Percentiles rank a stretch among this genome's conserved stretches.
Evolutionary conservation across 2,888 invertebrate species (phyloP).

Genomic region (Hypselothyrea guttata): DNA sequence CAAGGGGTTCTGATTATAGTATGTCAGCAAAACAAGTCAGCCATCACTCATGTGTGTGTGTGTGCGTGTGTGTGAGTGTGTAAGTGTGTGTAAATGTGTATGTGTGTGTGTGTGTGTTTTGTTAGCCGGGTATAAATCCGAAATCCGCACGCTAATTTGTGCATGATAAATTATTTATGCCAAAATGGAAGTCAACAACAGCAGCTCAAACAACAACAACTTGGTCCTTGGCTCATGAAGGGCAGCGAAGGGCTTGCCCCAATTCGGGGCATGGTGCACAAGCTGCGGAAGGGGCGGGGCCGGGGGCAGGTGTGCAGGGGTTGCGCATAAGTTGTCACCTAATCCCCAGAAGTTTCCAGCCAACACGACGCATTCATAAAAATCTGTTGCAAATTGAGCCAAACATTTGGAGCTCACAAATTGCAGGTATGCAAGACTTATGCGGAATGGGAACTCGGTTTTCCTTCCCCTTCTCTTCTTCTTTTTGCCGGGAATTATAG

Average conservation of each 20-base stretch:
- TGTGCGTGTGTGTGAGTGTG: slow-evolving; percentile 31
- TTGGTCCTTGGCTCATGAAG: slow-evolving; percentile 29
- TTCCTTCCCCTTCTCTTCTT: too few species aligned
- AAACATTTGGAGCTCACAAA: slow-evolving; percentile 16
- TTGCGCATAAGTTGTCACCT: slow-evolving; percentile 22
- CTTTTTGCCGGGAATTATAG: slow-evolving; percentile 9
- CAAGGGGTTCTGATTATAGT: slow-evolving; percentile 25
- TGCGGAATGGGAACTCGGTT: too few species aligned
- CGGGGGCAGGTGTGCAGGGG: too few species aligned
- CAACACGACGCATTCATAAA: slow-evolving; percentile 58
- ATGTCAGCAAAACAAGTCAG: slow-evolving; percentile 55
- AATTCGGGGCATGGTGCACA: too few species aligned
- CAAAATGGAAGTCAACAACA: slow-evolving; percentile 58
- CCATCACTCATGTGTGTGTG: slow-evolving; percentile 51
- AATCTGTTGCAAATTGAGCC: slow-evolving; percentile 31
- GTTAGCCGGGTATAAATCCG: slow-evolving; percentile 44
- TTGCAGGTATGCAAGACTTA: slow-evolving; percentile 4
- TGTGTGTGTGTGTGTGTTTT: slow-evolving; percentile 2
- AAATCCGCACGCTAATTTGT: slow-evolving; percentile 77
- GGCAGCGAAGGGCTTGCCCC: slow-evolving; percentile 6
- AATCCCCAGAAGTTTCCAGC: slow-evolving; percentile 48
- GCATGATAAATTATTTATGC: slow-evolving; percentile 81
- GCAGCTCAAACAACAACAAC: slow-evolving; percentile 34
- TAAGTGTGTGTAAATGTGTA: slow-evolving; percentile 5
- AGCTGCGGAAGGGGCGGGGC: background rate